phyloP scores from a whole-genome alignment of 2,797 vertebrate genomes.

The Mallotus villosus region DNA sequence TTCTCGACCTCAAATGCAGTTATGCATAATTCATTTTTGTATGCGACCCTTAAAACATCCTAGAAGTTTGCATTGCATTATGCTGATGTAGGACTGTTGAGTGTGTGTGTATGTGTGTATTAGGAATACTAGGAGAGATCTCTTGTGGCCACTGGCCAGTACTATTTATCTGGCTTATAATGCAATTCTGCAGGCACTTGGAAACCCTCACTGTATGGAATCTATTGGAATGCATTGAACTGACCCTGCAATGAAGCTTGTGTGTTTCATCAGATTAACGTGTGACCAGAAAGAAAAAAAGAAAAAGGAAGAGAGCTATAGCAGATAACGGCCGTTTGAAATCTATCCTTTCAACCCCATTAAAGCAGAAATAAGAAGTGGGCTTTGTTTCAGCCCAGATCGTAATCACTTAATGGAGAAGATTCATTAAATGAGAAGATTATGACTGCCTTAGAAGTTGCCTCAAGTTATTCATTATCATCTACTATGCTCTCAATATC shows the following conservation, averaged over 20 bases:
- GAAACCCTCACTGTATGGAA: conserved; percentile 1
- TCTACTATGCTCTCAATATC: background rate
- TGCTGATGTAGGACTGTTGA: background rate
- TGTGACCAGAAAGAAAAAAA: background rate
- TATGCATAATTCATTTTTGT: background rate
- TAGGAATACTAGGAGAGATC: background rate
- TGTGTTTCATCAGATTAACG: background rate
- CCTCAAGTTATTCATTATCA: background rate
- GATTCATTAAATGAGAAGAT: conserved; percentile 1
- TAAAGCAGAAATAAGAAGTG: background rate
- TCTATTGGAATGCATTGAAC: background rate
- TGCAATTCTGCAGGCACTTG: conserved; percentile 1
- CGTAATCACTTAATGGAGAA: background rate
- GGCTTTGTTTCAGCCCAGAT: conserved; percentile 19
- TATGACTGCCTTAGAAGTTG: background rate
- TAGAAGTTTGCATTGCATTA: background rate
- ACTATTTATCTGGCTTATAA: conserved; percentile 15
- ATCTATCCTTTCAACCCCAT: background rate
- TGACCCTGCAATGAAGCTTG: background rate
- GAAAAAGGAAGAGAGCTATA: background rate
- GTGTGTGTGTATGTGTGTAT: conserved; percentile 16
- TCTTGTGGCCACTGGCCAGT: conserved; percentile 2
- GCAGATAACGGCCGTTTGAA: background rate
- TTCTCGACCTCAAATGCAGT: background rate
- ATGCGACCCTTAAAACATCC: background rate